Percentiles rank a stretch among this genome's conserved stretches.
Conservation (phyloP, 2,888 invertebrate species). For the Cepaea hortensis region DNA sequence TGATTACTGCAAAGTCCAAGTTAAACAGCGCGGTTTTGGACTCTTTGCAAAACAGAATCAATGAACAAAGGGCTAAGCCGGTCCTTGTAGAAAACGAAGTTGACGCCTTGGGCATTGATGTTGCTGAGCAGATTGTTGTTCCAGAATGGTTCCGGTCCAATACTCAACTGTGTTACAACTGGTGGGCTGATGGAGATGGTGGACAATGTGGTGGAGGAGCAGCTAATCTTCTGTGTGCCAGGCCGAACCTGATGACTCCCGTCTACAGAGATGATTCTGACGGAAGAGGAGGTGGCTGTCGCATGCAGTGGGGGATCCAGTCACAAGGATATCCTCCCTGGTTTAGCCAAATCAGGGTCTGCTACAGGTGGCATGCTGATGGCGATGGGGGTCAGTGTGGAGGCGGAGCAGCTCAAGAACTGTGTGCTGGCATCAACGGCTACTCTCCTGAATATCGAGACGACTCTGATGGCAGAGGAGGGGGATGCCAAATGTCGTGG, state of each 20-base stretch:
- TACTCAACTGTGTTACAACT: no score
- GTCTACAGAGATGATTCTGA: conserved; percentile 52
- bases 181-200: no score
- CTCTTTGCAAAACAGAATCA: conserved; percentile 1
- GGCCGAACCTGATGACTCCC: no score
- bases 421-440: background rate
- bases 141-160: no score
- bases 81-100: background rate
- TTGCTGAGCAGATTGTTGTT: no score
- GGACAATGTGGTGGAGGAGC: no score
- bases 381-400: conserved; percentile 52
- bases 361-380: conserved; percentile 50
- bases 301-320: no score
- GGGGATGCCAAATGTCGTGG: conserved; percentile 20
- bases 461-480: conserved; percentile 50
- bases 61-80: background rate
- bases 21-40: background rate
- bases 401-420: conserved; percentile 37
- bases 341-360: background rate
- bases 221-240: no score
- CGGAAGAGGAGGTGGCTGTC: conserved; percentile 29
- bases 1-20: conserved; percentile 28
- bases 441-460: conserved; percentile 51
- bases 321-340: no score
- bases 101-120: no score